Percentiles rank a stretch among this genome's conserved stretches.
Evolutionary conservation across 2,888 invertebrate genomes (phyloP).

Genomic region (Sinhomidia bicolor): DNA sequence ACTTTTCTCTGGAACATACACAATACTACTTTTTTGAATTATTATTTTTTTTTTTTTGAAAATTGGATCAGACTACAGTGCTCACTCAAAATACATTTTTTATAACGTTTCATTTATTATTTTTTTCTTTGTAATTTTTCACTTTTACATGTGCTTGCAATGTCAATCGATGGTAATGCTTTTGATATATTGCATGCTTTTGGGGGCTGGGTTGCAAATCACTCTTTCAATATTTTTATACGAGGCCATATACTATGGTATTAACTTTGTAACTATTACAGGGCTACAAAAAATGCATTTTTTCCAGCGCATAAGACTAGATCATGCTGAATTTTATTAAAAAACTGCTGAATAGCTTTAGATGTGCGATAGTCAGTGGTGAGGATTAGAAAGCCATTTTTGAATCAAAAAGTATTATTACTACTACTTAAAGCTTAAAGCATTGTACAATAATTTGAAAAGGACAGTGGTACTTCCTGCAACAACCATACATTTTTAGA

Average conservation of each 20-base stretch:
- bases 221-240: not conserved
- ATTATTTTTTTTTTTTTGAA: no score
- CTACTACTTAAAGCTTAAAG: slow-evolving; percentile 8
- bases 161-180: slow-evolving; percentile 60
- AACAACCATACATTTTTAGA: not conserved
- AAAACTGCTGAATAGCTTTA: not conserved
- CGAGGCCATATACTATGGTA: not conserved
- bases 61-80: slow-evolving; percentile 10
- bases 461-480: not conserved
- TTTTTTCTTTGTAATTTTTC: slow-evolving; percentile 44
- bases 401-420: not conserved
- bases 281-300: no score
- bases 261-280: not conserved
- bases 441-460: not conserved
- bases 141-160: slow-evolving; percentile 66
- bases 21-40: no score
- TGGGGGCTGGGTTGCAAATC: slow-evolving; percentile 48
- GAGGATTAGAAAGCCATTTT: not conserved
- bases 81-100: slow-evolving; percentile 46
- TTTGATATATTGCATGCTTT: slow-evolving; percentile 71
- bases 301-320: no score
- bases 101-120: slow-evolving; percentile 1
- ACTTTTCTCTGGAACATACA: slow-evolving; percentile 2
- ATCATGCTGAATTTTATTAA: not conserved
- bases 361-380: not conserved